These are phyloP conservation scores for Onychostoma macrolepis DNA, from an alignment of 2,113 vertebrate species.

Conservation along the genomic window DNA sequence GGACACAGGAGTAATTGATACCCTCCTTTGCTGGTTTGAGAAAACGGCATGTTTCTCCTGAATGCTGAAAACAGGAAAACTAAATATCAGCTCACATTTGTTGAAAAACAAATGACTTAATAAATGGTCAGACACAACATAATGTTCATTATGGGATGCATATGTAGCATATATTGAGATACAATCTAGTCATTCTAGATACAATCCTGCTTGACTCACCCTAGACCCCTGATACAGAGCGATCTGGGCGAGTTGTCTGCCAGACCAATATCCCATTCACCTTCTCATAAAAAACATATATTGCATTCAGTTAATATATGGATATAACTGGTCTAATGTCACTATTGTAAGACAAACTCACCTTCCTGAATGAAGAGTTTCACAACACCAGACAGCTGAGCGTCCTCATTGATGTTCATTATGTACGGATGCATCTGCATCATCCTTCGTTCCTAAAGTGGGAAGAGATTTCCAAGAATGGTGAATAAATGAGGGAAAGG, in stretches of 20 bases:
- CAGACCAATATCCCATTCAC: constrained; percentile 80
- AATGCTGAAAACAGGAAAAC: constrained; percentile 73
- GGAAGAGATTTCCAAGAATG: background rate
- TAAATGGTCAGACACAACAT: no score
- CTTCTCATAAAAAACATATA: constrained; percentile 63
- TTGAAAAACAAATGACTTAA: no score
- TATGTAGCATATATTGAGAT: background rate
- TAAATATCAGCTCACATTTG: background rate
- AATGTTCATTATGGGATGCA: background rate
- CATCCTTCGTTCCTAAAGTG: constrained; percentile 81
- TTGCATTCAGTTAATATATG: background rate
- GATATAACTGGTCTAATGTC: background rate
- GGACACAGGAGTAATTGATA: constrained; percentile 73
- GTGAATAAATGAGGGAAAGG: background rate
- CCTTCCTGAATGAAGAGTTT: constrained; percentile 85
- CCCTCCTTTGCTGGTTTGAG: constrained; percentile 74
- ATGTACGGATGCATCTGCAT: constrained; percentile 84
- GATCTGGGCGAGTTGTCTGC: constrained; percentile 69
- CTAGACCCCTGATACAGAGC: constrained; percentile 82
- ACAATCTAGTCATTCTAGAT: background rate
- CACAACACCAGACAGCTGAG: constrained; percentile 86
- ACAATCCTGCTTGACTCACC: constrained; percentile 74
- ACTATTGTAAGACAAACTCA: constrained; percentile 52
- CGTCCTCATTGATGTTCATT: constrained; percentile 86
- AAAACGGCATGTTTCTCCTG: constrained; percentile 84